Evolutionary conservation across 2,888 invertebrate genomes (phyloP).

Genomic region (Sphaeridia pumilis): DNA sequence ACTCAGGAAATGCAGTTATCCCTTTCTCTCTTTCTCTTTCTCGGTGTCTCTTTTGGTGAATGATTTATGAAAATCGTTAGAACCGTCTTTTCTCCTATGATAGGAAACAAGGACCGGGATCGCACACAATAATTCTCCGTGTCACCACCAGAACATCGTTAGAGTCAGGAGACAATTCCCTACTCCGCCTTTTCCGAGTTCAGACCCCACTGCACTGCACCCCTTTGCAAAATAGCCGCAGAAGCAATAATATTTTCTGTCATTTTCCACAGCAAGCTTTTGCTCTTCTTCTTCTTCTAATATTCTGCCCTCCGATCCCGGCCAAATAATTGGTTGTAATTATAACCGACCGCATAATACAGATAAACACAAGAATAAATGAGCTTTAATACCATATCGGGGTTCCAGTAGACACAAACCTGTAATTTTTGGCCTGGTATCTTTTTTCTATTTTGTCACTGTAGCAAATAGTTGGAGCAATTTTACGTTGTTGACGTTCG

Average conservation of each 20-base stretch:
- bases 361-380: no score
- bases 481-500: no score
- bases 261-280: neutral
- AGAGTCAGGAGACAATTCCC: conserved; percentile 36
- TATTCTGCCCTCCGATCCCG: no score
- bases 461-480: no score
- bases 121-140: conserved; percentile 36
- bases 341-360: no score
- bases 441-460: no score
- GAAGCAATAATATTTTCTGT: neutral
- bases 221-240: neutral
- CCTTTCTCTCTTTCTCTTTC: neutral
- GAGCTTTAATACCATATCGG: no score
- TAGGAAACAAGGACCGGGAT: conserved; percentile 36
- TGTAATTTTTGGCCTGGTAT: no score
- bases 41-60: conserved; percentile 15
- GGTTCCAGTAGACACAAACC: no score
- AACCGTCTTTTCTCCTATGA: conserved; percentile 32
- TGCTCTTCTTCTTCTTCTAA: neutral
- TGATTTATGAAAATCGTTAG: conserved; percentile 37
- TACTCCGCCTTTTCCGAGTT: conserved; percentile 36
- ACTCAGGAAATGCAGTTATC: no score
- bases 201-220: neutral
- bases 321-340: no score
- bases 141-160: conserved; percentile 37